A percentile compares a stretch with the other conserved stretches of the same genome.
Conservation (phyloP, 2,797 vertebrate genomes). For the Salmo trutta region DNA sequence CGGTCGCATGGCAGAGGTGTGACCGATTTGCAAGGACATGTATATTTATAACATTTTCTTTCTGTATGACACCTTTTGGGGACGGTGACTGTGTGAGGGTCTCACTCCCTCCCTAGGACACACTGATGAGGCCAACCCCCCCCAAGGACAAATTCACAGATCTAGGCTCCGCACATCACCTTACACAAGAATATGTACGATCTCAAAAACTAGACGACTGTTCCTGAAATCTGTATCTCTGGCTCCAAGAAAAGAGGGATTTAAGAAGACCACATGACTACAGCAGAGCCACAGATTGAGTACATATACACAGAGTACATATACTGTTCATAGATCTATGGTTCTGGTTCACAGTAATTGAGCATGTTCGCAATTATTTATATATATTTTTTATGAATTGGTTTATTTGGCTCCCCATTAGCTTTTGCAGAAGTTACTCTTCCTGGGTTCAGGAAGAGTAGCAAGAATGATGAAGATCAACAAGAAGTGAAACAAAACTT, state of each 20-base stretch:
- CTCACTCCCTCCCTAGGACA: background rate
- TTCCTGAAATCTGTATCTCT: background rate
- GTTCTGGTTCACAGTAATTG: slow-evolving; percentile 63
- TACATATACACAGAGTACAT: slow-evolving; percentile 1
- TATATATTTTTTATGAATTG: slow-evolving; percentile 31
- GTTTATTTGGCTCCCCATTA: too few species aligned
- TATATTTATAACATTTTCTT: slow-evolving; percentile 44
- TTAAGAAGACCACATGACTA: background rate
- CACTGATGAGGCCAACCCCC: background rate
- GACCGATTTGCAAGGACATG: slow-evolving; percentile 77
- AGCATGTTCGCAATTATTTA: slow-evolving; percentile 46
- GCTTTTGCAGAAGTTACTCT: slow-evolving; percentile 2
- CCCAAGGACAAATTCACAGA: too few species aligned
- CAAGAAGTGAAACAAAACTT: slow-evolving; percentile 14
- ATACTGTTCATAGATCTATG: slow-evolving; percentile 9
- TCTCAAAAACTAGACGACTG: too few species aligned
- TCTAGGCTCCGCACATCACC: background rate
- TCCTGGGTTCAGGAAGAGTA: slow-evolving; percentile 17
- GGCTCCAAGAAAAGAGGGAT: background rate
- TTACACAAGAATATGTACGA: background rate
- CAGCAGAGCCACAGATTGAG: background rate
- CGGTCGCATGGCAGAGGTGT: slow-evolving; percentile 77
- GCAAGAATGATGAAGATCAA: slow-evolving; percentile 42
- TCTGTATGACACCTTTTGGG: background rate
- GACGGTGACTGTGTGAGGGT: background rate